Evolutionary conservation across 2,113 vertebrate genomes (phyloP), one percentile per base, ranked within the genome.

Genomic region (Oostethus manadensis): DNA sequence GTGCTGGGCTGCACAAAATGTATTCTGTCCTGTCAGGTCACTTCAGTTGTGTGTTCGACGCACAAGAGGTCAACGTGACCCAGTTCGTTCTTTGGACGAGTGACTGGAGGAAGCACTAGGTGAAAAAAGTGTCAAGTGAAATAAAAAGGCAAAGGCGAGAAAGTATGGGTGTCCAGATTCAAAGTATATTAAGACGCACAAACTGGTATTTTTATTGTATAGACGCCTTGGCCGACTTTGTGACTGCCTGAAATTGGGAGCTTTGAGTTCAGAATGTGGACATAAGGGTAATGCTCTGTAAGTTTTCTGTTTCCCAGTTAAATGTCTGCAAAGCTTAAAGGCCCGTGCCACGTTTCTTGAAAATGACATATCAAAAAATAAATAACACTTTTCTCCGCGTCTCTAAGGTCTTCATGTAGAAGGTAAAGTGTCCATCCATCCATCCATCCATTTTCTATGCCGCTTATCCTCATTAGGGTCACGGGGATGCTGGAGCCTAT

Each of bases 21-120:
- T 11, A 13, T 45, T 65, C 45, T 38, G 13, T 23, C 23, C 66
- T 54, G 47, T 66, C 70, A 70, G 68, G 55, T 76, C 44, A 48
- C 45, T 66, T 60, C 73, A 51, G 51, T 13, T 45, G 5, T 26
- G 33, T 51, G 58, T 51, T 57, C 60, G 72, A 78, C 35, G 29
- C 48, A 77, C 57, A 50, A 73, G 64, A 74, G 70, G 70, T 77
- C 74, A 77, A 59, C 8, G 42, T 71, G 53, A 77, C 78, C 68
- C 63, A 79, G 21, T 67, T 73, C 42, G 53, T 38, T 53, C 58
- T 61, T 9, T 20, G 43, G 55, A 55, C 73, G 66, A 47, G 42
- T 62, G 68, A 70, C 56, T 57, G 59, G 63, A 51, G 51, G 62
- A 55, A 54, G 43, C 10, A 62, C 45, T 18, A 10, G 3, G 16